phyloP scores from a whole-genome alignment of 1,140 invertebrate species.

The Drosophila aff. region DNA sequence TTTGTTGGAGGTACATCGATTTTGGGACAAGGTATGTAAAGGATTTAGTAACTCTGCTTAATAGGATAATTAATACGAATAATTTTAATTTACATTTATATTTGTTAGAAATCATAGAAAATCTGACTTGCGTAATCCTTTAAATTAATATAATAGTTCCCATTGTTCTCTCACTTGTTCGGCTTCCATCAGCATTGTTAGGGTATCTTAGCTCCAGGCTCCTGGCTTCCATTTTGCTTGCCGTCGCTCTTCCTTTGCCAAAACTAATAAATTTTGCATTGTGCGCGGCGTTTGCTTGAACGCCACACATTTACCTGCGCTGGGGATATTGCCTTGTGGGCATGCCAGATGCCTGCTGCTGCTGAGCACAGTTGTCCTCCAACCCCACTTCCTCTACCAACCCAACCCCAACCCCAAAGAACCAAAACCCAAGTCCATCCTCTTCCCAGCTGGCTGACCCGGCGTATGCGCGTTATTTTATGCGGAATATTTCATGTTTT shows the following conservation, averaged over 20 bases:
- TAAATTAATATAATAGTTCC: background rate
- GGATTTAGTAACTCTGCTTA: too few species aligned
- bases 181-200: background rate
- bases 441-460: conserved; percentile 6
- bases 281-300: conserved; percentile 19
- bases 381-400: background rate
- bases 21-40: background rate
- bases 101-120: too few species aligned
- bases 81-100: too few species aligned
- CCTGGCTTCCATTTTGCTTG: conserved; percentile 9
- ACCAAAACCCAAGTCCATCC: background rate
- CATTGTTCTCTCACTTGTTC: background rate
- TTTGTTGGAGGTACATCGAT: accelerated
- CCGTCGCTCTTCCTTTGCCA: conserved; percentile 12
- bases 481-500: conserved; percentile 20
- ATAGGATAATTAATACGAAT: too few species aligned
- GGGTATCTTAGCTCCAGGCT: background rate
- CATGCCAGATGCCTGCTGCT: conserved; percentile 5
- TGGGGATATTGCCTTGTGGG: conserved; percentile 3
- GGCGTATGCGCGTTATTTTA: conserved; percentile 20
- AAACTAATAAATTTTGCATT: conserved; percentile 24
- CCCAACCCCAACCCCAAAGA: background rate
- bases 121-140: too few species aligned
- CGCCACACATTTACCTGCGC: conserved; percentile 15
- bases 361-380: background rate